phyloP scores from a whole-genome alignment of 1,140 invertebrate genomes.

The Maconellicoccus hirsutus region DNA sequence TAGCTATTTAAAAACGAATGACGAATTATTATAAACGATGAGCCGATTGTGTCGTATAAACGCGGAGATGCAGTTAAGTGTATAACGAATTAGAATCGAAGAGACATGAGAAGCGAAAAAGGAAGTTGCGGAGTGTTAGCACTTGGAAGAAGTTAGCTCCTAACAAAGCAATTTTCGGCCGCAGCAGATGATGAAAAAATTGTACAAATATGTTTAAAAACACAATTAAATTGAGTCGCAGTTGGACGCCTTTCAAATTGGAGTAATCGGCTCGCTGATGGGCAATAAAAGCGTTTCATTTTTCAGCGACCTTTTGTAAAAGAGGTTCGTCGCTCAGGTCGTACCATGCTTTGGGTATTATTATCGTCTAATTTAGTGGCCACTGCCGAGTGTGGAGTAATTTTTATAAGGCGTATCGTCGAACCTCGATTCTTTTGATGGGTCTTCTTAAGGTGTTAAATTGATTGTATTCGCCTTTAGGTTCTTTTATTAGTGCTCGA shows the following conservation, averaged over 20 bases:
- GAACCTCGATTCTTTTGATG: too few relatives aligned
- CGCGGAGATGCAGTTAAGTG: too few relatives aligned
- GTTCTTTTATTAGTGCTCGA: not conserved
- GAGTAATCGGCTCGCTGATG: too few relatives aligned
- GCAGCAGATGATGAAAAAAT: not conserved
- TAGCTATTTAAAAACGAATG: too few relatives aligned
- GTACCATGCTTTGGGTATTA: not conserved
- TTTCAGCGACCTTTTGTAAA: not conserved
- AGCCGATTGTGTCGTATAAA: too few relatives aligned
- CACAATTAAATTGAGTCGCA: not conserved
- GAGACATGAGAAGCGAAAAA: too few relatives aligned
- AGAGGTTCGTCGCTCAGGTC: too few relatives aligned
- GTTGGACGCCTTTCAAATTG: too few relatives aligned
- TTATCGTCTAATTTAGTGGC: constrained; percentile 8
- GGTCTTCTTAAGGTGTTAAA: not conserved
- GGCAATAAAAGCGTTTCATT: too few relatives aligned
- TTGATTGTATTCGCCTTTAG: not conserved
- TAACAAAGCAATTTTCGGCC: not conserved
- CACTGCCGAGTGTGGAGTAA: constrained; percentile 1
- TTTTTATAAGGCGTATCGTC: constrained; percentile 3
- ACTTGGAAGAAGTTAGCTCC: not conserved
- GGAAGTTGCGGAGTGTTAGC: too few relatives aligned
- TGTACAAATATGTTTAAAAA: not conserved
- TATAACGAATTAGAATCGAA: too few relatives aligned
- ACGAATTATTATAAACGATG: too few relatives aligned